Evolutionary conservation across 2,113 vertebrate species (phyloP), one percentile per base, ranked within the genome.

Genomic region (Neogobius melanostomus): DNA sequence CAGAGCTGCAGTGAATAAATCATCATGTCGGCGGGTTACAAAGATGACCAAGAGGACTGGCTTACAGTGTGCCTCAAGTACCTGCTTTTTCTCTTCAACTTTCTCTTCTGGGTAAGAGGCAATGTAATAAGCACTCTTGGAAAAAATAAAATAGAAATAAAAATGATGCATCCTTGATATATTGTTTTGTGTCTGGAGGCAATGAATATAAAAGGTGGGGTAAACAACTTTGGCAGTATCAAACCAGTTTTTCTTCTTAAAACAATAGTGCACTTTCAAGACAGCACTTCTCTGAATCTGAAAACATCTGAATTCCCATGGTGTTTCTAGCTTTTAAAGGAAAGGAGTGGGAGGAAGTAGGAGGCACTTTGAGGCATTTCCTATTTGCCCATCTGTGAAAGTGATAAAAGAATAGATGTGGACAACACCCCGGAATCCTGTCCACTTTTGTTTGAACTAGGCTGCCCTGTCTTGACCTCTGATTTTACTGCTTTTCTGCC

Each of bases 91-190:
- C 63, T 94, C 50, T 95, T 95, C 82, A 96, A 95, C 86, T 94
- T 96, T 82, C 90, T 95, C 73, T 97, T 97, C 82, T 96, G 95
- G 94, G 94, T 95, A 85, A 94, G 94, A 92, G 52, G 43, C 51
- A 47, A 50, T 50, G 16, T n/a, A 48, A 16, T 5, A 64, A 21
- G 6, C 10, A 5, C 28, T 36, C 28, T 36, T 36, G 28, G 28
- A 36, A 36, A 36, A 36, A 36, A 36, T 36, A 36, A 36, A 36
- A 36, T 36, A 36, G 4, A 36, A 36, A 36, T 36, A 36, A 36
- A 36, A 36, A 36, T 36, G 28, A 36, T 36, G 28, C 28, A 36
- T 36, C 4, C 28, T 36, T 36, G 28, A 36, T 36, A 36, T 36
- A 36, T 36, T 36, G 3, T 36, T 36, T 1, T 28, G 1, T 28